Conservation (phyloP, 2,888 invertebrate genomes). For the Spisula solida region DNA sequence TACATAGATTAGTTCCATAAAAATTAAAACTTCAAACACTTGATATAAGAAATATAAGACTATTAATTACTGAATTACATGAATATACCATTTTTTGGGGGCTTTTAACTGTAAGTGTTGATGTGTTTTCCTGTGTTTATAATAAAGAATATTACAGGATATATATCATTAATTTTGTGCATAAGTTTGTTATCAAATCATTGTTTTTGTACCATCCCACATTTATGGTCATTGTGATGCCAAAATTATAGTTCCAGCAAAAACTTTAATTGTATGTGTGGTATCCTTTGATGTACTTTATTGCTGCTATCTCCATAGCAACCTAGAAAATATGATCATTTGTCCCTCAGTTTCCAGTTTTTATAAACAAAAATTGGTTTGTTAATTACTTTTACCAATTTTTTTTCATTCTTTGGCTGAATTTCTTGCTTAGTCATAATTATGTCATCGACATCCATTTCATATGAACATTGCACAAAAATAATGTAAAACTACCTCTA, state of each 20-base stretch:
- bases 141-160: conserved; percentile 28
- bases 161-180: conserved; percentile 25
- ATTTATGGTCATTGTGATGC: conserved; percentile 20
- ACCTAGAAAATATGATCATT: not conserved
- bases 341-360: not conserved
- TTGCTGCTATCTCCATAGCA: not conserved
- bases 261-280: not conserved
- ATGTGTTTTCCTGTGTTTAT: conserved; percentile 43
- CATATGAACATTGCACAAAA: too few relatives aligned
- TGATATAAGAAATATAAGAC: conserved; percentile 31
- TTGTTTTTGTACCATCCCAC: conserved; percentile 15
- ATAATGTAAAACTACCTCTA: too few relatives aligned
- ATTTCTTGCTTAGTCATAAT: too few relatives aligned
- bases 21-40: conserved; percentile 60
- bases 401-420: too few relatives aligned
- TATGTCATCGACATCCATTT: too few relatives aligned
- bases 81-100: conserved; percentile 21
- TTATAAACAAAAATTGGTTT: too few relatives aligned
- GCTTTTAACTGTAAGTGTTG: conserved; percentile 43
- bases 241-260: conserved; percentile 11
- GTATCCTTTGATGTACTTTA: conserved; percentile 8
- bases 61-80: conserved; percentile 52
- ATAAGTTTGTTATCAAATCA: conserved; percentile 11
- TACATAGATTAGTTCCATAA: conserved; percentile 50
- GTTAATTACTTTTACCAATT: too few relatives aligned